These are phyloP conservation scores for Chaenodraco wilsoni DNA, from an alignment of 2,797 vertebrate species.

Conservation along the genomic window DNA sequence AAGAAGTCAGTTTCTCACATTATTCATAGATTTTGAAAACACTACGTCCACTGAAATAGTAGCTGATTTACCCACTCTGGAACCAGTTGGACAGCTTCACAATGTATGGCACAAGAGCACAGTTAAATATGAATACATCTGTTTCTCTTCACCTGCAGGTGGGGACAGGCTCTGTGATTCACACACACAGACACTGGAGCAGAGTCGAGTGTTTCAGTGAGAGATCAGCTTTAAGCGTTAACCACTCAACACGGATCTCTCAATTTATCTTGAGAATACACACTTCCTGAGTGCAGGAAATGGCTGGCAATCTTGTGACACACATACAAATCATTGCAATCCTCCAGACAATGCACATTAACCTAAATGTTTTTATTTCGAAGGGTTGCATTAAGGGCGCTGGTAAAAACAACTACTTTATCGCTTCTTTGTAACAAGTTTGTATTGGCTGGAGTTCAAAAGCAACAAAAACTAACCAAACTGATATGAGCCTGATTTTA, in stretches of 20 bases:
- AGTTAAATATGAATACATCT: conserved; percentile 40
- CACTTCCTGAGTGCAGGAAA: conserved; percentile 36
- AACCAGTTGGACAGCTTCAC: background rate
- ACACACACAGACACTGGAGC: conserved; percentile 16
- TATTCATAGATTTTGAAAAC: conserved; percentile 30
- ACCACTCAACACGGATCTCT: conserved; percentile 6
- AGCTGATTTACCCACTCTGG: conserved; percentile 7
- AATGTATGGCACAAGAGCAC: background rate
- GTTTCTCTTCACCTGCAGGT: conserved; percentile 6
- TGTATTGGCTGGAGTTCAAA: conserved; percentile 15
- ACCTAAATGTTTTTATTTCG: background rate
- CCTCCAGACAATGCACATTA: background rate
- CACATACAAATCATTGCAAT: conserved; percentile 22
- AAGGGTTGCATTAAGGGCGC: background rate
- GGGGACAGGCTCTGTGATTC: conserved; percentile 20
- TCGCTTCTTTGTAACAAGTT: conserved; percentile 34
- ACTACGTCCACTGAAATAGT: background rate
- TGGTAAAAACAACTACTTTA: background rate
- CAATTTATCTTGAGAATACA: conserved; percentile 39
- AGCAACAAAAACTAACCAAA: background rate
- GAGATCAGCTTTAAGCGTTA: conserved; percentile 24
- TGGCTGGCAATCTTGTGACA: conserved; percentile 23
- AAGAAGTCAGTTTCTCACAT: background rate
- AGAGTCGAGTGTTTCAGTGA: conserved; percentile 36
- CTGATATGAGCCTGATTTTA: background rate